Percentiles rank a stretch among this genome's conserved stretches.
Conservation (phyloP, 2,888 invertebrate species). For the Cinara cedri region DNA sequence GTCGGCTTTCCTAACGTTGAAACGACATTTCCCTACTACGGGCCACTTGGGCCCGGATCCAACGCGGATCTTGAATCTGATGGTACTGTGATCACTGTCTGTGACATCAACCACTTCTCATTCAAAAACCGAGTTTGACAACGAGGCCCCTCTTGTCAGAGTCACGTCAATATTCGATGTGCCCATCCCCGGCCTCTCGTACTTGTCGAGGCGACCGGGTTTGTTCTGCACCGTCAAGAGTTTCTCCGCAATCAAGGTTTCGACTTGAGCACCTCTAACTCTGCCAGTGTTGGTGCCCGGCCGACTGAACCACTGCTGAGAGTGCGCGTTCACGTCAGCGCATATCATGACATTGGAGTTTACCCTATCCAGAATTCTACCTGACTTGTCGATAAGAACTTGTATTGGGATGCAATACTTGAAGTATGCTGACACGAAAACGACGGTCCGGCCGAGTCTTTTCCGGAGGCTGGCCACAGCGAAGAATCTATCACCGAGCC, state of each 20-base stretch:
- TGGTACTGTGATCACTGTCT: not conserved
- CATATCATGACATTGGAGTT: not conserved
- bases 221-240: not conserved
- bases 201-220: not conserved
- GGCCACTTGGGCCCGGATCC: too few species aligned
- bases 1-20: too few species aligned
- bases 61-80: too few species aligned
- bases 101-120: not conserved
- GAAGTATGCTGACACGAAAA: not conserved
- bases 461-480: not conserved
- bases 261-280: not conserved
- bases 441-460: not conserved
- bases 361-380: not conserved
- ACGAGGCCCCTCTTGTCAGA: not conserved
- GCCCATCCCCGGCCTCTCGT: not conserved
- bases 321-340: not conserved
- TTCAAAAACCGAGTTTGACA: not conserved
- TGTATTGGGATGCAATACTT: not conserved
- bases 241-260: not conserved
- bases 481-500: not conserved
- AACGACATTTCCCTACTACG: too few species aligned
- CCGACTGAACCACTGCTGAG: constrained; percentile 4
- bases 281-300: not conserved
- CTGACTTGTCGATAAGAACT: not conserved
- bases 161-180: constrained; percentile 23